Percentiles rank a stretch among this genome's conserved stretches.
Evolutionary conservation across 2,888 invertebrate genomes (phyloP).

Genomic region (Didymodactylos carnosus): DNA sequence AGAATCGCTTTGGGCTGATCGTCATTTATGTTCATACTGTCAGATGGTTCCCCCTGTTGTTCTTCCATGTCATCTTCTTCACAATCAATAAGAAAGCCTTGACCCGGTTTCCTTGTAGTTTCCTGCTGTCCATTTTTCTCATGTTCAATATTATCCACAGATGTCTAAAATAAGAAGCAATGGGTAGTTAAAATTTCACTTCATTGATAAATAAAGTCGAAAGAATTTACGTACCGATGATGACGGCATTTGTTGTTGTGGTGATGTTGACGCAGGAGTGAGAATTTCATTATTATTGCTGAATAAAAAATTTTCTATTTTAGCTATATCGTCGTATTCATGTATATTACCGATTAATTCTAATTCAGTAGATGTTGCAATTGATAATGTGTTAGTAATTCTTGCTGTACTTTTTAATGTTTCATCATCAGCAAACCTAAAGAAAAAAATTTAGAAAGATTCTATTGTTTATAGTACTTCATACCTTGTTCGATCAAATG

Average conservation of each 20-base stretch:
- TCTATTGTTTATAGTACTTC: too few species aligned
- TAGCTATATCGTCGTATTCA: not conserved
- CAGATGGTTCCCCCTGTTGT: too few species aligned
- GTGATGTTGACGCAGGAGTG: not conserved
- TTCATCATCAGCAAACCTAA: not conserved
- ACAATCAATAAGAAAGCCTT: not conserved
- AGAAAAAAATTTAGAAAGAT: too few species aligned
- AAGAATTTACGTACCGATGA: not conserved
- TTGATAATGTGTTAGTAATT: not conserved
- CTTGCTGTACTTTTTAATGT: too few species aligned
- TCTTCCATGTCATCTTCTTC: not conserved
- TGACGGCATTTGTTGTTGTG: not conserved
- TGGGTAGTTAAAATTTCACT: too few species aligned
- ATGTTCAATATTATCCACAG: not conserved
- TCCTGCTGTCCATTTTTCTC: not conserved
- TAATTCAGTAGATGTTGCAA: not conserved
- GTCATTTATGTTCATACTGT: too few species aligned
- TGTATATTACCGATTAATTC: not conserved
- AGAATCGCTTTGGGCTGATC: too few species aligned
- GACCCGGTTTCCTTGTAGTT: not conserved
- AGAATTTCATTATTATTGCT: too few species aligned
- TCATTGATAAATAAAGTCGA: too few species aligned
- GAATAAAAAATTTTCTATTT: not conserved
- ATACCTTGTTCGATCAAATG: not conserved
- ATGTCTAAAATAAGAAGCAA: too few species aligned